Percentiles rank a stretch among this genome's conserved stretches.
Conservation (phyloP, 2,113 vertebrate genomes). For the Thamnaconus septentrionalis region DNA sequence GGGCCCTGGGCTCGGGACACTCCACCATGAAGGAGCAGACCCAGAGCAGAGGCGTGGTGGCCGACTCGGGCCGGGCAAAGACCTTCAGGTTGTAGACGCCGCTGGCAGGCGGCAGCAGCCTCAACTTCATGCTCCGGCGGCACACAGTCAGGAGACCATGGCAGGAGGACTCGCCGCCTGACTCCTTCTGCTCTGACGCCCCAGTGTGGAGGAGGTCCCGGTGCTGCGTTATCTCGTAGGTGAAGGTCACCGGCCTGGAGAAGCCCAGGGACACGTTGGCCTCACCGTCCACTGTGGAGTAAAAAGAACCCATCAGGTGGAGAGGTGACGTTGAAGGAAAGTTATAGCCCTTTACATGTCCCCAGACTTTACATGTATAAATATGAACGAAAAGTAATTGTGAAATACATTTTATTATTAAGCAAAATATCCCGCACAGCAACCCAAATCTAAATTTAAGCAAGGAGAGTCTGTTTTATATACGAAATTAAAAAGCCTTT, state of each 20-base stretch:
- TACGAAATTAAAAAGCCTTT: too few species aligned
- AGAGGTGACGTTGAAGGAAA: too few species aligned
- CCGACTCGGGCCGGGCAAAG: conserved; percentile 65
- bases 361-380: too few species aligned
- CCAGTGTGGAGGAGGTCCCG: conserved; percentile 63
- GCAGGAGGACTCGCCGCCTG: conserved; percentile 50
- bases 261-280: conserved; percentile 73
- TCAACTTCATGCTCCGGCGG: conserved; percentile 69
- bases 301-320: background rate
- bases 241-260: conserved; percentile 69
- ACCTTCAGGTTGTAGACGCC: conserved; percentile 79
- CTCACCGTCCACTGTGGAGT: conserved; percentile 75
- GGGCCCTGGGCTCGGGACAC: conserved; percentile 50
- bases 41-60: conserved; percentile 67
- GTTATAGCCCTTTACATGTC: too few species aligned
- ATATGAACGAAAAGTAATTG: too few species aligned
- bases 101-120: conserved; percentile 67
- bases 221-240: conserved; percentile 77
- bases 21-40: conserved; percentile 81
- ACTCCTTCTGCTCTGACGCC: conserved; percentile 50
- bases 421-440: too few species aligned
- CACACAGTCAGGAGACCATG: conserved; percentile 69
- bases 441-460: too few species aligned
- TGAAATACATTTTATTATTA: too few species aligned
- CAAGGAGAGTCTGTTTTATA: too few species aligned